These are phyloP conservation scores for Carassius carassius DNA, from an alignment of 2,113 vertebrate species.

Conservation along the genomic window DNA sequence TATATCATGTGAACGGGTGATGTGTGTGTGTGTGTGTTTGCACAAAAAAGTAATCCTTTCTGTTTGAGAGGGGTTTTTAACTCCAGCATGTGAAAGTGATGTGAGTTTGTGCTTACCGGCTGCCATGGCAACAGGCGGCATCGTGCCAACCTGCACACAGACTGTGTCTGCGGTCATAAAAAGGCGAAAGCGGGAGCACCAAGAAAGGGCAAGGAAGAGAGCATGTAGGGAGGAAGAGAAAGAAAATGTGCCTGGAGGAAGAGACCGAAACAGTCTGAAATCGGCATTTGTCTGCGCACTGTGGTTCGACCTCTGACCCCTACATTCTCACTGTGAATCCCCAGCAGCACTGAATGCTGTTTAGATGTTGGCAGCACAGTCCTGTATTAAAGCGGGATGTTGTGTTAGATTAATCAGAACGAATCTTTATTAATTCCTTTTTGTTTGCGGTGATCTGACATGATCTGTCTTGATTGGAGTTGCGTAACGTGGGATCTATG, in stretches of 20 bases:
- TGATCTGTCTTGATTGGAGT: constrained; percentile 1
- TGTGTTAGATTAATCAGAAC: not conserved
- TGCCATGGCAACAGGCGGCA: constrained; percentile 53
- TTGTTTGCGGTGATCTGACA: not conserved
- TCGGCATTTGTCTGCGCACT: constrained; percentile 25
- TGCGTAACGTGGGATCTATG: not conserved
- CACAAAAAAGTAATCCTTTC: constrained; percentile 42
- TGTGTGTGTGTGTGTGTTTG: not conserved
- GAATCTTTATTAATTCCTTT: constrained; percentile 8
- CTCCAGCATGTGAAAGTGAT: constrained; percentile 28
- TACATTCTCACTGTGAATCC: not conserved
- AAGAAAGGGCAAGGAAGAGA: not conserved
- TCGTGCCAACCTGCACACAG: constrained; percentile 44
- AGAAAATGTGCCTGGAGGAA: constrained; percentile 9
- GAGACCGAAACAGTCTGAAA: constrained; percentile 3
- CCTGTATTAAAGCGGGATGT: constrained; percentile 7
- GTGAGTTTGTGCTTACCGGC: constrained; percentile 48
- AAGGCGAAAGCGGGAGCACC: constrained; percentile 31
- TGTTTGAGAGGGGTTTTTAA: constrained; percentile 32
- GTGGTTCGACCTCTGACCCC: constrained; percentile 11
- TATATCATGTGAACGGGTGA: constrained; percentile 17
- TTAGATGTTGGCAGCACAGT: not conserved
- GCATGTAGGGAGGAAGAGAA: not conserved
- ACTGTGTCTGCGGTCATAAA: constrained; percentile 42
- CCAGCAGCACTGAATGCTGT: constrained; percentile 18